Evolutionary conservation across 2,797 vertebrate species (phyloP).

Genomic region (Podarcis siculus): DNA sequence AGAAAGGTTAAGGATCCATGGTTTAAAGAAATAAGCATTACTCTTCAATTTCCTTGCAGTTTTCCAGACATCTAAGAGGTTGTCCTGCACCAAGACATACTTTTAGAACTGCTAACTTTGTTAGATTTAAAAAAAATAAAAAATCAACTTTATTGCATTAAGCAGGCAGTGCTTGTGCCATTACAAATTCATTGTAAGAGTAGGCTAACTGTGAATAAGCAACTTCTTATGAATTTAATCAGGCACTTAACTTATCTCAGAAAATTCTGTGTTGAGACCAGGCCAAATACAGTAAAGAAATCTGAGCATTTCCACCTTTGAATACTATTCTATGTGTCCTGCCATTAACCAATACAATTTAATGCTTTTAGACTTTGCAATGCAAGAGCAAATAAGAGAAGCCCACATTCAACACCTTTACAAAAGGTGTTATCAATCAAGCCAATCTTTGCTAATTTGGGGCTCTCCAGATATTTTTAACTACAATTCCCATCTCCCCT

Average conservation of each 20-base stretch:
- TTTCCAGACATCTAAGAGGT: not conserved
- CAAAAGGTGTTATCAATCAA: too few relatives aligned
- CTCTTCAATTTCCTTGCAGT: not conserved
- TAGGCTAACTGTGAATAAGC: not conserved
- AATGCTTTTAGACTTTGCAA: not conserved
- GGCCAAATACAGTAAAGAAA: not conserved
- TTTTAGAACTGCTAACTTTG: not conserved
- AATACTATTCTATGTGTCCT: not conserved
- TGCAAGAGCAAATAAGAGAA: too few relatives aligned
- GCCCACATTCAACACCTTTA: too few relatives aligned
- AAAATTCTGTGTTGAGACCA: not conserved
- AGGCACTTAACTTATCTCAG: not conserved
- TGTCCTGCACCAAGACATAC: not conserved
- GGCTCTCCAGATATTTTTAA: too few relatives aligned
- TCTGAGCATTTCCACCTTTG: too few relatives aligned
- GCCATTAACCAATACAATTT: not conserved
- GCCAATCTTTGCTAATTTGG: too few relatives aligned
- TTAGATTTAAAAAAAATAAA: not conserved
- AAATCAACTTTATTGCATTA: not conserved
- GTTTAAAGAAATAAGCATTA: not conserved
- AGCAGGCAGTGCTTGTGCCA: not conserved
- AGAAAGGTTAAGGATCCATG: not conserved
- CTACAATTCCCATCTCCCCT: too few relatives aligned
- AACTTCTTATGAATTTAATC: not conserved
- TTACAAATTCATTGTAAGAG: not conserved